Evolutionary conservation across 2,797 vertebrate genomes (phyloP).

Genomic region (Selene dorsalis): DNA sequence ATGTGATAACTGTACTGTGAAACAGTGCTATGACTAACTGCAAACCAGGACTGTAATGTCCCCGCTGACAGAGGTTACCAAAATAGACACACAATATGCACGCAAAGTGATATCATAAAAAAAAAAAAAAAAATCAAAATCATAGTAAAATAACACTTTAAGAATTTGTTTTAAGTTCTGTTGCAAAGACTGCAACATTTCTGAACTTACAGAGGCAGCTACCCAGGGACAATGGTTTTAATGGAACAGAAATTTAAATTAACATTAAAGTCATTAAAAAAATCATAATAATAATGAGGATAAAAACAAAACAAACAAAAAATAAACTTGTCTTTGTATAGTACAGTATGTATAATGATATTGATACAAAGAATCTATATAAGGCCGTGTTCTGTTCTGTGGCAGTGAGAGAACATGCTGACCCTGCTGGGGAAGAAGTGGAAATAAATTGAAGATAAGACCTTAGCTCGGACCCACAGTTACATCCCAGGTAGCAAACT

Average conservation of each 20-base stretch:
- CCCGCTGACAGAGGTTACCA: constrained; percentile 47
- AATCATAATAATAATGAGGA: too few species aligned
- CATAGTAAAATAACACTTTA: constrained; percentile 29
- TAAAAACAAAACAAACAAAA: neutral
- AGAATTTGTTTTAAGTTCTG: constrained; percentile 35
- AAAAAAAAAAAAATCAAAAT: constrained; percentile 38
- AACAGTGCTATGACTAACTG: constrained; percentile 43
- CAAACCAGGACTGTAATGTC: constrained; percentile 45
- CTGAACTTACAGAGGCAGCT: constrained; percentile 30
- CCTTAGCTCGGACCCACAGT: too few species aligned
- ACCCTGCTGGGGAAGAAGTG: neutral
- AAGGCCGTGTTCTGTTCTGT: constrained; percentile 11
- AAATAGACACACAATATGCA: constrained; percentile 37
- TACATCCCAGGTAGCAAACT: too few species aligned
- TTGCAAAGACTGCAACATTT: constrained; percentile 40
- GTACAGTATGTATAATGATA: too few species aligned
- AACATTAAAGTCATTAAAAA: neutral
- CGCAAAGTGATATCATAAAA: constrained; percentile 42
- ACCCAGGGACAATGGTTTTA: neutral
- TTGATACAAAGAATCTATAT: too few species aligned
- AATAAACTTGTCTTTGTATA: neutral
- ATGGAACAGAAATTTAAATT: neutral
- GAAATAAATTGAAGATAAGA: too few species aligned
- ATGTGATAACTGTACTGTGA: constrained; percentile 43
- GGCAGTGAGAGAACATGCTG: constrained; percentile 13